Evolutionary conservation across 23 tunicate species (phyloP), one percentile per base, ranked within the genome.

Genomic region (Halocynthia roretzi): DNA sequence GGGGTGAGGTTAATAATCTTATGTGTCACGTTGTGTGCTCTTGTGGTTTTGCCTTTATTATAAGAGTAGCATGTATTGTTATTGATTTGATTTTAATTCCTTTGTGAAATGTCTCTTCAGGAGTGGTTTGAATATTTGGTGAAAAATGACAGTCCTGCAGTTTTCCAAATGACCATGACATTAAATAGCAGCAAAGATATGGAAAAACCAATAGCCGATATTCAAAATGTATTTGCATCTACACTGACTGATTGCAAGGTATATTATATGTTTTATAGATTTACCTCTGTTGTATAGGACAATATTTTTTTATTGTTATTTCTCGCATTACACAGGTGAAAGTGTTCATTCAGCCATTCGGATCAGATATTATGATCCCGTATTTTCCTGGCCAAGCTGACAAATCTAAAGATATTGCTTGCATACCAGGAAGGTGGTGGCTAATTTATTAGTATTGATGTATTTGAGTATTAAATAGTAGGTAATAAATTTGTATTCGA

Each of bases 221-320:
- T 74, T 8, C 78, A 56, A 53, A 74, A 74, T 62, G 56, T 74
- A 8, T 22, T 54, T 14, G 64, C 7, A 8, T 18, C 56, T 8
- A 21, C 56, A 10, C 22, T 74, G 66, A 10, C 63, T 56, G 78
- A 74, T 11, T 74, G 78, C 62, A 74, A 53, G 31, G 78, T 74
- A 74, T 14, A 0, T 31, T 1, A 31, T 31, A 4, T 31, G 44
- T 31, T 31, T 31, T 31, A 31, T 31, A 31, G 1, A 10, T 54
- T 65, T 14, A 58, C 15, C 2, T 58, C 4, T 15, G 2, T 58
- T 58, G 63, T 15, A 14, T 58, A n/a, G 63, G n/a, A 58, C 4
- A 58, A 14, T 58, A 14, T 58, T n/a, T 58, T n/a, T 1, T n/a
- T 15, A 58, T 58, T 58, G 15, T n/a, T 15, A 58, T 58, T 58